Conservation (phyloP, 2,888 invertebrate genomes). For the Lepas anatifera region DNA sequence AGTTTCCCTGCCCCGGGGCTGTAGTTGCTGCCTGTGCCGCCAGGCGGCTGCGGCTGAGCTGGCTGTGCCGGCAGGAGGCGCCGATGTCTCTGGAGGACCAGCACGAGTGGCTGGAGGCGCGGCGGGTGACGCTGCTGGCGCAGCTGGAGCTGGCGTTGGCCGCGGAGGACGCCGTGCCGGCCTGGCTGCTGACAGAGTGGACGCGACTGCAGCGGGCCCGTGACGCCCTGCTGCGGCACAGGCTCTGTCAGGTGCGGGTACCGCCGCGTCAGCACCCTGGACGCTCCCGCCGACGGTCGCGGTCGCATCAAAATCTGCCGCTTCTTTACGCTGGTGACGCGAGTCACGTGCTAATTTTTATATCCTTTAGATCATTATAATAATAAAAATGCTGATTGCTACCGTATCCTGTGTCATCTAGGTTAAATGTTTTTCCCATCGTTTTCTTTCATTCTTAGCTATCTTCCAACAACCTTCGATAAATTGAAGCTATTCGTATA, state of each 20-base stretch:
- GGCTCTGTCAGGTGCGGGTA: neutral
- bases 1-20: neutral
- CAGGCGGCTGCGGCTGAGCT: neutral
- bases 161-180: constrained; percentile 36
- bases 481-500: no score
- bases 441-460: no score
- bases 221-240: neutral
- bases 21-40: neutral
- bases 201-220: neutral
- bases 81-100: constrained; percentile 2
- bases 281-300: no score
- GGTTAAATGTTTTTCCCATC: no score
- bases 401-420: no score
- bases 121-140: constrained; percentile 31
- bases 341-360: no score
- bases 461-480: no score
- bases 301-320: no score
- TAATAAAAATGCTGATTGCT: no score
- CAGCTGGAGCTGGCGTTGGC: constrained; percentile 30
- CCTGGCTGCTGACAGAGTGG: constrained; percentile 30
- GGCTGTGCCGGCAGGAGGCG: neutral
- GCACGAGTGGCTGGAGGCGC: constrained; percentile 32
- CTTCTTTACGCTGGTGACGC: no score
- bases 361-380: no score
- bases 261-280: no score